These are phyloP conservation scores for Leptestheria dahalacensis DNA, from an alignment of 1,140 invertebrate genomes.

Conservation along the genomic window DNA sequence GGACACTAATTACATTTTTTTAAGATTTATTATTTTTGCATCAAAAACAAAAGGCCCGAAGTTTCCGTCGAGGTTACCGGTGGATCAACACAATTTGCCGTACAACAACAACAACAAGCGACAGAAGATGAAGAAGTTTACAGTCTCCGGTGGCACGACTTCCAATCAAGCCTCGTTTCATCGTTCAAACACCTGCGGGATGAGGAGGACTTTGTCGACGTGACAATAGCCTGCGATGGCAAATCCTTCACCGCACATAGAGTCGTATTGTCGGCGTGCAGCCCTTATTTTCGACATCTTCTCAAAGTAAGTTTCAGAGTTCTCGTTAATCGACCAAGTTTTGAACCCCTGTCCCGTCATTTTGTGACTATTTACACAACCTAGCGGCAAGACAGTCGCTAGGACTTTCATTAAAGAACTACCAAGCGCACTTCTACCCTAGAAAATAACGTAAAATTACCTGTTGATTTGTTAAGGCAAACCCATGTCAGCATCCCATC, in stretches of 20 bases:
- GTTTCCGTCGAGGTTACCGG: background rate
- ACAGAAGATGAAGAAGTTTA: constrained; percentile 59
- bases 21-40: background rate
- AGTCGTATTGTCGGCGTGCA: constrained; percentile 76
- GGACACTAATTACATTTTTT: no score
- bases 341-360: no score
- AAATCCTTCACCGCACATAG: constrained; percentile 78
- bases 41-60: background rate
- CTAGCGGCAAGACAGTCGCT: no score
- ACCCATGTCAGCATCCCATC: constrained; percentile 86
- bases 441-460: constrained; percentile 13
- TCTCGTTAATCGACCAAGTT: no score
- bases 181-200: constrained; percentile 60
- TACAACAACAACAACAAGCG: constrained; percentile 4
- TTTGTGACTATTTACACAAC: no score
- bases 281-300: constrained; percentile 74
- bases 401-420: background rate
- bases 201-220: constrained; percentile 55
- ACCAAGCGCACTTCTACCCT: background rate
- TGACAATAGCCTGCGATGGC: constrained; percentile 79
- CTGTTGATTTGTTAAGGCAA: constrained; percentile 40
- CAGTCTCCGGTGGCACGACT: constrained; percentile 84
- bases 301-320: constrained; percentile 44
- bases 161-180: constrained; percentile 71
- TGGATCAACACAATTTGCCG: background rate